Percentiles rank a stretch among this genome's conserved stretches.
phyloP scores from a whole-genome alignment of 2,113 vertebrate species.

The Zingel zingel region DNA sequence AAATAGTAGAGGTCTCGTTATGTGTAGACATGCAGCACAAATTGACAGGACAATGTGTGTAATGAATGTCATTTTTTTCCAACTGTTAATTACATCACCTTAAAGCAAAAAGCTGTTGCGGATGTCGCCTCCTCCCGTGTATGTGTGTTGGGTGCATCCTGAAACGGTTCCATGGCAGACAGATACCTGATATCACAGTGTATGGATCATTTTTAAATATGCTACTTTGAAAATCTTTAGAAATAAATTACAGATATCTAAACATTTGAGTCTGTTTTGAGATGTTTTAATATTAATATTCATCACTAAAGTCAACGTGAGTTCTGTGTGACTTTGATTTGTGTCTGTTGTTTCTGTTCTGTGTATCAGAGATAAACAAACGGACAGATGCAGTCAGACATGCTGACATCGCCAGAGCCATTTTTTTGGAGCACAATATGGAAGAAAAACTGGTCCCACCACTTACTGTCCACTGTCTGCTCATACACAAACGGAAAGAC shows the following conservation, averaged over 20 bases:
- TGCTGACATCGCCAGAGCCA: slow-evolving; percentile 12
- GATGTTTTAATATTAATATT: neutral
- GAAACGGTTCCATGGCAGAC: neutral
- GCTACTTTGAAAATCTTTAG: too few relatives aligned
- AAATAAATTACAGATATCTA: too few relatives aligned
- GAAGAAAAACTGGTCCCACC: slow-evolving; percentile 15
- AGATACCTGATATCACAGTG: neutral
- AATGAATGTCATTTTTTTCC: slow-evolving; percentile 9
- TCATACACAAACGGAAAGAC: neutral
- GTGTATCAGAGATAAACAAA: slow-evolving; percentile 7
- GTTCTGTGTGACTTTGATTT: neutral
- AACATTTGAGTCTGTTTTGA: neutral
- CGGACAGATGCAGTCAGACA: slow-evolving; percentile 22
- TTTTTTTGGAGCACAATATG: slow-evolving; percentile 16
- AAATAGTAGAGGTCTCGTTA: neutral
- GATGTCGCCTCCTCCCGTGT: neutral
- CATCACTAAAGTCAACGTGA: neutral
- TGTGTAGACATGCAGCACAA: slow-evolving; percentile 10
- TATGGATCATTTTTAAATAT: neutral
- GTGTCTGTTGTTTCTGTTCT: neutral
- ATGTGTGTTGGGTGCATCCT: neutral
- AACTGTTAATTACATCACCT: neutral
- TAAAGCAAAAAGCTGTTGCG: neutral
- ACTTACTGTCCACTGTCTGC: slow-evolving; percentile 12
- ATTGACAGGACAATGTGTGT: neutral